A percentile compares a stretch with the other conserved stretches of the same genome.
phyloP scores from a whole-genome alignment of 2,113 vertebrate genomes.

The Toxotes jaculatrix region DNA sequence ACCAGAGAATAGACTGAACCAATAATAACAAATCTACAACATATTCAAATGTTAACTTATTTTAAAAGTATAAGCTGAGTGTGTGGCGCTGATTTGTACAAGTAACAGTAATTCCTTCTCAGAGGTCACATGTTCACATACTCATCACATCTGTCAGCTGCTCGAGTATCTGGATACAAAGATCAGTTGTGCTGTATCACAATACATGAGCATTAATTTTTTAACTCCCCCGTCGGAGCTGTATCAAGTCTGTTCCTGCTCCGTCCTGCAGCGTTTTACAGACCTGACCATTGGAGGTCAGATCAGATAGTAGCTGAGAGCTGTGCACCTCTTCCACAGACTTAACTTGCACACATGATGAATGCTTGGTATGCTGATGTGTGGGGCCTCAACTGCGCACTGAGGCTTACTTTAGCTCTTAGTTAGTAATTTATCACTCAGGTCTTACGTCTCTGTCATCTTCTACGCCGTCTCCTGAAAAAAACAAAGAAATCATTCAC shows the following conservation, averaged over 20 bases:
- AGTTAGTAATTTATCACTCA: neutral
- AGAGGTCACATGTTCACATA: accelerated
- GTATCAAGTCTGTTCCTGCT: neutral
- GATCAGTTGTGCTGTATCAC: conserved; percentile 33
- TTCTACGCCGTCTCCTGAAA: neutral
- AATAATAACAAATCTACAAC: neutral
- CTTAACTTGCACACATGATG: neutral
- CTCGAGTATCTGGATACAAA: neutral
- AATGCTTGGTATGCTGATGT: neutral
- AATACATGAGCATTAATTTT: conserved; percentile 54
- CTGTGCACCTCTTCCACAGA: neutral
- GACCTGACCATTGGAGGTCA: conserved; percentile 8
- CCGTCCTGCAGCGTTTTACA: neutral
- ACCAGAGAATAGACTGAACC: neutral
- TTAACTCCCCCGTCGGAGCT: conserved; percentile 21
- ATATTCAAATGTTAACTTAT: neutral
- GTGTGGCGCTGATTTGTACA: accelerated
- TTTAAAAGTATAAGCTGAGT: neutral
- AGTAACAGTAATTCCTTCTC: neutral
- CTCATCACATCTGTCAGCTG: neutral
- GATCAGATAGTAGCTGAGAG: conserved; percentile 9
- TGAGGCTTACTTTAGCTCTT: neutral
- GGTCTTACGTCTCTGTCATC: neutral
- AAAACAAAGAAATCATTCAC: neutral
- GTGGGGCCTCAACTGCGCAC: neutral